Evolutionary conservation across 2,113 vertebrate genomes (phyloP), one percentile per base, ranked within the genome.

Genomic region (Lonchura striata): DNA sequence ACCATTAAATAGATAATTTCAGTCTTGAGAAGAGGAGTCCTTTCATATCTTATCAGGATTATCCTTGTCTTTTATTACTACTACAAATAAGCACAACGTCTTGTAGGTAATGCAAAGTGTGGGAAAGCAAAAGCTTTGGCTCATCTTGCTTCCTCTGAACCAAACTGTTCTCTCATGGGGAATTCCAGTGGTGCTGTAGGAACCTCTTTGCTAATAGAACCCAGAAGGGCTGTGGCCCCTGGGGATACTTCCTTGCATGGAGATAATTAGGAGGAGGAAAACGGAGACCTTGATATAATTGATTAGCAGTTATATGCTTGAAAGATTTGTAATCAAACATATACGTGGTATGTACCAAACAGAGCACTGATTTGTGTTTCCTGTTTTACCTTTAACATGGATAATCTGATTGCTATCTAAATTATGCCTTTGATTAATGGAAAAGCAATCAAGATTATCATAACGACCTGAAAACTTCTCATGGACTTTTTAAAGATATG

Each of bases 341-440:
- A 17, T 24, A 7, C 1, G 0, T 63, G 72, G 6, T 91, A 85
- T 2, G 15, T 87, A 78, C 72, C 88, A 83, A 95, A 90, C 83
- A 89, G 79, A 82, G 27, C 44, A 6, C 65, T 79, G 91, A 94
- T 94, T 86, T 66, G 64, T 16, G 2, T 78, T 95, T 95, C 91
- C 92, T 94, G 76, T 83, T 95, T 66, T 92, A 59, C 76, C 44
- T 81, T 92, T 63, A 49, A 70, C n/a, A 2, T 31, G 13, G 59
- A 13, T 86, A 82, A 91, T 94, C 74, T 94, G 77, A 83, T 94
- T 92, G 86, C 89, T 88, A 66, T 41, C n/a, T 70, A 84, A 84
- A 94, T 91, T 75, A 71, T 28, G 41, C 35, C 70, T 95, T 83
- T 96, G 92, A 94, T 95, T 96, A 91, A 68, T 94, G 90, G 80